These are phyloP conservation scores for Heliconius himera DNA, from an alignment of 1,140 invertebrate genomes.

Conservation along the genomic window DNA sequence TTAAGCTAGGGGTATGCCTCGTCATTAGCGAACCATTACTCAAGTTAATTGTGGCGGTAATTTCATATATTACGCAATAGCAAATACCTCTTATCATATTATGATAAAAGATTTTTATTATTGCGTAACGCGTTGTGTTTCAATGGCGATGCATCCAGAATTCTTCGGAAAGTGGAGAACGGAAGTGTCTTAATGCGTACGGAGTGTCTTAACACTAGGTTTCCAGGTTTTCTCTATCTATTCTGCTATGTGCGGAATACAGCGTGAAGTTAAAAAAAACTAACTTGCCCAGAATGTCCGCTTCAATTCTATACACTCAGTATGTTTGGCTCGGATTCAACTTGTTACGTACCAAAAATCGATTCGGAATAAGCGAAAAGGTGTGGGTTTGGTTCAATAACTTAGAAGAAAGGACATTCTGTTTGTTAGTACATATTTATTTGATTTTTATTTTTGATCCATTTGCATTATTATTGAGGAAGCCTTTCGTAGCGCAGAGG, in stretches of 20 bases:
- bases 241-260: no score
- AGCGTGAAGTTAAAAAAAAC: not conserved
- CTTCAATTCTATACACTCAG: slow-evolving; percentile 11
- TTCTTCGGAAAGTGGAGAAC: no score
- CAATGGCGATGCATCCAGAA: no score
- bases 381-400: not conserved
- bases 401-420: not conserved
- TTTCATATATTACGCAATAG: not conserved
- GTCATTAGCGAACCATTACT: not conserved
- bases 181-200: no score
- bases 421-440: not conserved
- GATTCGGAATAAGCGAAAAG: slow-evolving; percentile 14
- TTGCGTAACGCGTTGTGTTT: no score
- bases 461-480: no score
- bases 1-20: not conserved
- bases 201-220: no score
- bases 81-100: no score
- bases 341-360: slow-evolving; percentile 21
- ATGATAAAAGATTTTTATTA: not conserved
- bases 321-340: slow-evolving; percentile 22
- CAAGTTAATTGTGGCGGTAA: not conserved
- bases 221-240: no score
- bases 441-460: not conserved
- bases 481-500: no score
- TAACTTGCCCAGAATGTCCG: not conserved